Base-by-base conservation (phyloP, 2,113 vertebrate genomes). In the Corythornis cristatus region DNA sequence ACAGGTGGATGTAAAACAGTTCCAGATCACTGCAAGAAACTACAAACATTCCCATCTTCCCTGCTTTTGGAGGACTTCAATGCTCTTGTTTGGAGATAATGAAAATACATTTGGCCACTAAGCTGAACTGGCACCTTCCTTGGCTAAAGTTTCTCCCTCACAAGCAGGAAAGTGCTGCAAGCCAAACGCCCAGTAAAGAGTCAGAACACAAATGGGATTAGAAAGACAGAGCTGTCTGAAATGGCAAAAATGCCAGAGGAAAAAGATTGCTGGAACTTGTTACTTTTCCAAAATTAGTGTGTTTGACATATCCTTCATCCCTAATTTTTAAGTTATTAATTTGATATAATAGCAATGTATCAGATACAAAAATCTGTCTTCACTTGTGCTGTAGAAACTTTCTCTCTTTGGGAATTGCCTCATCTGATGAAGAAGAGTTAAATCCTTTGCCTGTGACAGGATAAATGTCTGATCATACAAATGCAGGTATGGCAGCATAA, bases 311-410 rank as follows among this genome's bases (percentile, higher is more conserved):
- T 16, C 17, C 42, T 91, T 83, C 35, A 51, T 58, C 31, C 9
- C 61, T 37, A 37, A 37, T 37, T 37, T 37, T 37, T 37, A 37
- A 88, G 57, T 72, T 83, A 88, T 93, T 86, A 93, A 93, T 93
- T 96, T 86, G 83, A 88, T 66, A 78, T 28, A 56, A 94, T 84
- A 90, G 95, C 88, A 6, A 45, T 4, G 28, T 40, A 81, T 74
- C 40, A 3, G 1, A 67, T 71, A 74, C 28, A 91, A 94, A 94
- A 93, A 80, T 51, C 56, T 77, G 83, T 67, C 56, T 65, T 60
- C 79, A 37, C 14, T 51, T 28, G 18, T 40, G 40, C 48, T 67
- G 13, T 8, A 57, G 53, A 62, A 89, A 88, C 22, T 58, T 68
- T 5, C 31, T 57, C 45, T 68, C 73, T 78, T 62, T 65, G 23